Conservation (phyloP, 2,888 invertebrate genomes). For the Melanostoma mellinum region DNA sequence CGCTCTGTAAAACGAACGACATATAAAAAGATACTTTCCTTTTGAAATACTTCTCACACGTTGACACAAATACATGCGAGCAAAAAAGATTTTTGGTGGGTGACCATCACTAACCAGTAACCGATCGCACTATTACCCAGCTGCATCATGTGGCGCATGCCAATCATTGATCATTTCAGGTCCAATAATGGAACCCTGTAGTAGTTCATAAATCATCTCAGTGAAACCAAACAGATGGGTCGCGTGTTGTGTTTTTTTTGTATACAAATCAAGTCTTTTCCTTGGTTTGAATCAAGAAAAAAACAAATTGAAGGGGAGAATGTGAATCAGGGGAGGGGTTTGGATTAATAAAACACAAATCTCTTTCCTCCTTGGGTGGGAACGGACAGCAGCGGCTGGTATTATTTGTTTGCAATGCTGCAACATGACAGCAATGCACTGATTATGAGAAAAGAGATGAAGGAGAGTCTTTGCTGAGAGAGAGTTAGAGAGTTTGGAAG, state of each 20-base stretch:
- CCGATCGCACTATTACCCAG: constrained; percentile 43
- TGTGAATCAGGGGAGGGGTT: background rate
- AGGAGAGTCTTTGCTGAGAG: background rate
- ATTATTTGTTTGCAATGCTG: constrained; percentile 64
- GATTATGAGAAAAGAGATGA: constrained; percentile 46
- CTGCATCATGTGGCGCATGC: constrained; percentile 63
- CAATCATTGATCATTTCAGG: constrained; percentile 69
- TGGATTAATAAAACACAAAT: constrained; percentile 56
- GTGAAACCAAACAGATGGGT: constrained; percentile 50
- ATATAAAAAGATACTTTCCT: constrained; percentile 22
- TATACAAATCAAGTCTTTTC: constrained; percentile 56
- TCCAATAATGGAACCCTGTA: constrained; percentile 66
- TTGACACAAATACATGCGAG: constrained; percentile 36
- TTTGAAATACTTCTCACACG: constrained; percentile 57
- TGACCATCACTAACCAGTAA: constrained; percentile 21
- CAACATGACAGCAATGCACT: constrained; percentile 66
- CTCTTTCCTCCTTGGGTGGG: constrained; percentile 47
- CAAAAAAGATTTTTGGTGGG: constrained; percentile 17
- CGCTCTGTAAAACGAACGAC: background rate
- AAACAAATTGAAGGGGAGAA: background rate
- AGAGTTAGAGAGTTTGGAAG: too few species aligned
- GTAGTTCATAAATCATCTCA: constrained; percentile 65
- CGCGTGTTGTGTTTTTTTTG: constrained; percentile 56
- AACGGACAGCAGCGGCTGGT: constrained; percentile 41
- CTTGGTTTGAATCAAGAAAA: background rate